Conservation (phyloP, 2,113 vertebrate genomes). For the Tetrax tetrax region DNA sequence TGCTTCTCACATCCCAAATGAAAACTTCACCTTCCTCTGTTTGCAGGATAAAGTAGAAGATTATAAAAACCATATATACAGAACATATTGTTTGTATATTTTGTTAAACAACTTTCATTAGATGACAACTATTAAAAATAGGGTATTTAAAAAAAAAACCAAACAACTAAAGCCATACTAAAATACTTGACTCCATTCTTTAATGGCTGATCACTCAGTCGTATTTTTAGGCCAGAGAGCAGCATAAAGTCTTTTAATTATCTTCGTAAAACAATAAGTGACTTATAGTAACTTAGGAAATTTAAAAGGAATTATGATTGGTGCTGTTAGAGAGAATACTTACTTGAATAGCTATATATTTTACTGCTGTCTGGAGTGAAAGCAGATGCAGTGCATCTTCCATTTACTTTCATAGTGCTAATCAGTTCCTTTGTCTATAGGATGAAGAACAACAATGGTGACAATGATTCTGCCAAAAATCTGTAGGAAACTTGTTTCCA, state of each 20-base stretch:
- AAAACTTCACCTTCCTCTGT: constrained; percentile 91
- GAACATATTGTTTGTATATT: not conserved
- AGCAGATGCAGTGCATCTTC: constrained; percentile 75
- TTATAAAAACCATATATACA: not conserved
- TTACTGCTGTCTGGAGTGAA: constrained; percentile 87
- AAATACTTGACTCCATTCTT: not conserved
- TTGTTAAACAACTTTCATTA: not conserved
- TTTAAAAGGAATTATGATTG: not conserved
- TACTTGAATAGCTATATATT: constrained; percentile 86
- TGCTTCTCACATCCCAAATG: constrained; percentile 90
- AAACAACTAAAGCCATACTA: not conserved
- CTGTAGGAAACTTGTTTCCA: not conserved
- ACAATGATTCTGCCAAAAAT: not conserved
- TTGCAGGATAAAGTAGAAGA: not conserved
- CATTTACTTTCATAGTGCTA: constrained; percentile 90
- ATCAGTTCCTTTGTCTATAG: constrained; percentile 90
- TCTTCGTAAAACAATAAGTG: not conserved
- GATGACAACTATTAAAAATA: not conserved
- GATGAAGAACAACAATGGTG: constrained; percentile 1
- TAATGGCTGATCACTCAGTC: not conserved
- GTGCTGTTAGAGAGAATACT: not conserved
- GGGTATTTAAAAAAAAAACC: not conserved
- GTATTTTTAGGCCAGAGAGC: not conserved
- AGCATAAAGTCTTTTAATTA: not conserved
- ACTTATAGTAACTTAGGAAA: not conserved